Percentiles rank a stretch among this genome's conserved stretches.
Conservation (phyloP, 1,140 invertebrate species). For the Drosophila bifasciata region DNA sequence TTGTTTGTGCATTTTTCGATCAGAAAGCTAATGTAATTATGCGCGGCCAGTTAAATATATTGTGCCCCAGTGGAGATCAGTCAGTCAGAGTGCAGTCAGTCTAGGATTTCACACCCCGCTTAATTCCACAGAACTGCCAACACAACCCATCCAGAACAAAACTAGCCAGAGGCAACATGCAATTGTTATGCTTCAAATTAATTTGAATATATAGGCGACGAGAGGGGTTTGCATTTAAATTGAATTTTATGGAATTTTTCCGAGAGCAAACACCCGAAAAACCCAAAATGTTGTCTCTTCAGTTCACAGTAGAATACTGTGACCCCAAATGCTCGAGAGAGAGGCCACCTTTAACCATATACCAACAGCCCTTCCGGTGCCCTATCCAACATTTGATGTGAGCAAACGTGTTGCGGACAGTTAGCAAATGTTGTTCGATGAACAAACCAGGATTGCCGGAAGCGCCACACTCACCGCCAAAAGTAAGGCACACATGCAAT, state of each 20-base stretch:
- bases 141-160: slow-evolving; percentile 9
- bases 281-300: slow-evolving; percentile 2
- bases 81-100: slow-evolving; percentile 32
- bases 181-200: slow-evolving; percentile 36
- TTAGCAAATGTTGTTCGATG: slow-evolving; percentile 46
- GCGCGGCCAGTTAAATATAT: slow-evolving; percentile 6
- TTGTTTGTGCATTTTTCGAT: slow-evolving; percentile 11
- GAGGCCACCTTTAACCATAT: no score
- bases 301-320: background rate
- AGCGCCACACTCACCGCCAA: slow-evolving; percentile 59
- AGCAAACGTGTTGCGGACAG: slow-evolving; percentile 48
- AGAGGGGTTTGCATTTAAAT: slow-evolving; percentile 38
- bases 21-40: slow-evolving; percentile 24
- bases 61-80: background rate
- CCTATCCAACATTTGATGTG: slow-evolving; percentile 15
- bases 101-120: slow-evolving; percentile 13
- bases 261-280: slow-evolving; percentile 1
- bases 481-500: slow-evolving; percentile 34
- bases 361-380: no score
- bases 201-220: slow-evolving; percentile 33
- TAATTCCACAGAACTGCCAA: no score
- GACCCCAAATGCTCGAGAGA: no score
- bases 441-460: slow-evolving; percentile 44
- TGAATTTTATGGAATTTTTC: slow-evolving; percentile 47
- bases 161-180: background rate